Evolutionary conservation across 1,140 invertebrate genomes (phyloP).

Genomic region (Paraescarpia echinospica): DNA sequence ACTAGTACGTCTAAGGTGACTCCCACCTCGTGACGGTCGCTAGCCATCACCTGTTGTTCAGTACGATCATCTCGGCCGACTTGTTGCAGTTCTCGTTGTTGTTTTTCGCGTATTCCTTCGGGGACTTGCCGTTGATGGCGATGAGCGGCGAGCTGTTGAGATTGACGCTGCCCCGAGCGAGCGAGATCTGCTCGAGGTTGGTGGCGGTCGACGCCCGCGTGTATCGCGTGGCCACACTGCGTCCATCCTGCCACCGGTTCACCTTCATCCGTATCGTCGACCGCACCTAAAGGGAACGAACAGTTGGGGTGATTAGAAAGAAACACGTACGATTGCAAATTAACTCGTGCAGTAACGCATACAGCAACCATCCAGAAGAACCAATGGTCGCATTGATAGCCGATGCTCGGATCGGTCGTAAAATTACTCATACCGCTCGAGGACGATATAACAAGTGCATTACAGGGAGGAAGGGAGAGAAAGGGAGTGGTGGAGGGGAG

Average conservation of each 20-base stretch:
- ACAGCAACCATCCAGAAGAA: too few species aligned
- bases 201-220: conserved; percentile 16
- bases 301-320: not conserved
- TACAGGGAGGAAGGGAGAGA: too few species aligned
- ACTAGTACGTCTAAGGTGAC: not conserved
- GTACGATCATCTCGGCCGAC: not conserved
- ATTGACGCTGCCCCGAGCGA: not conserved
- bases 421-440: too few species aligned
- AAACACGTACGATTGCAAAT: too few species aligned
- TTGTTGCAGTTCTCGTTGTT: not conserved
- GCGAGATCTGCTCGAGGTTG: not conserved
- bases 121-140: not conserved
- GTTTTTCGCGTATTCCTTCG: conserved; percentile 8
- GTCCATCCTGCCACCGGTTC: conserved; percentile 17
- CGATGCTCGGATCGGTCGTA: too few species aligned
- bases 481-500: too few species aligned
- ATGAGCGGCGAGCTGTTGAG: not conserved
- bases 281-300: conserved; percentile 12
- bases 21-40: not conserved
- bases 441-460: too few species aligned
- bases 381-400: too few species aligned
- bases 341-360: too few species aligned
- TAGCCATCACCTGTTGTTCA: not conserved
- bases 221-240: conserved; percentile 16
- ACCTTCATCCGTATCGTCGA: not conserved